Base-by-base conservation (phyloP, 2,113 vertebrate genomes). In the Sinocyclocheilus anshuiensis region DNA sequence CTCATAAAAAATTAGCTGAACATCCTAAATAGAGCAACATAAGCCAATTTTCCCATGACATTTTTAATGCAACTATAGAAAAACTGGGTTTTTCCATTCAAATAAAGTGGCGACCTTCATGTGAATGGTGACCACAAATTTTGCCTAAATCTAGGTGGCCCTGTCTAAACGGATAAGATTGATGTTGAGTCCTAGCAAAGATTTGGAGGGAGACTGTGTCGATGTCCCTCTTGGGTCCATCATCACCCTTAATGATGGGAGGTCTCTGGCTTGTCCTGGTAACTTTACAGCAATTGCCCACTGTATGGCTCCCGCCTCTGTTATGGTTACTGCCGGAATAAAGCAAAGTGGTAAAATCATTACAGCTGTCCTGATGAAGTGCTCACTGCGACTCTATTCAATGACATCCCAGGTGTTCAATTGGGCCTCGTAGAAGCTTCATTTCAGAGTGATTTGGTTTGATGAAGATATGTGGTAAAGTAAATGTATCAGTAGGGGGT, bases 281-380 rank as follows among this genome's bases (percentile, higher is more conserved):
- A 67, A 85, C 86, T 90, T 83, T 91, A 90, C 91, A 92, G 90
- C 92, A 89, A 93, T 90, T 91, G 88, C 90, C 90, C 88, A 87
- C 91, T 91, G 85, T 88, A 91, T 88, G 86, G 86, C 91, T 91
- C 79, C 88, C 92, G 92, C 90, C 92, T 92, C 90, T 94, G 93
- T 89, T 92, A 93, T 94, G 93, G 94, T 91, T 94, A 95, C 94
- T 92, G 91, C 84, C 83, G 88, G 89, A 91, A 92, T 92, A 94
- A 94, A 94, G 88, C 79, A 85, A 82, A 65, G 88, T 93, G 93
- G 92, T 94, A 94, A 93, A 94, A 93, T 92, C 91, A 94, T 94
- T 95, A 94, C 84, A 88, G 89, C 61, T 57, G 81, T 87, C 84
- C 86, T 90, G 91, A 92, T 93, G 90, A 94, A 86, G 83, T 84